A percentile compares a stretch with the other conserved stretches of the same genome.
Evolutionary conservation across 2,888 invertebrate genomes (phyloP).

Genomic region (Andrena fulva): DNA sequence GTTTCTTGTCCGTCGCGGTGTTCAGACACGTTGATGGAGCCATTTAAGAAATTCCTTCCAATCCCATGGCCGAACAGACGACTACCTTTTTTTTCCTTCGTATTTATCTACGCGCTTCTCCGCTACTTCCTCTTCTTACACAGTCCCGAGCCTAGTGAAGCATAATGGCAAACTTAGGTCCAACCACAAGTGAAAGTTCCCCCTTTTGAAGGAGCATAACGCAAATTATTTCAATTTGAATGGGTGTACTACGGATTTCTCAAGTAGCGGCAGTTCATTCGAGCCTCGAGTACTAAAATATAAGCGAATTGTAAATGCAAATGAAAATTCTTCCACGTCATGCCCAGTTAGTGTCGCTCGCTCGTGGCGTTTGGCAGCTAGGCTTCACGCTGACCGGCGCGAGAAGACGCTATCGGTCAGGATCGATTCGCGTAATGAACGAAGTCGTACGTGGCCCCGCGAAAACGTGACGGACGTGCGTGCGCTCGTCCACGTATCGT

Average conservation of each 20-base stretch:
- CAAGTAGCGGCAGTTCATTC: no score
- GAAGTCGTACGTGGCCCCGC: neutral
- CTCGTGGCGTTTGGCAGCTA: neutral
- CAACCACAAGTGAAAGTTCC: neutral
- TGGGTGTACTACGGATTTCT: no score
- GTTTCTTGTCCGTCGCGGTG: conserved; percentile 53
- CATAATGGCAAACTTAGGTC: neutral
- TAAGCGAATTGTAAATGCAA: no score
- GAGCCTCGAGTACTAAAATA: no score
- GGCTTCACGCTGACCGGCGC: neutral
- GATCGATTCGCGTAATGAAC: neutral
- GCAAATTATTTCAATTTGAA: no score
- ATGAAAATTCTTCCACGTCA: neutral
- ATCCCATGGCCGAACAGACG: neutral
- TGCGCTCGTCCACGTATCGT: conserved; percentile 45
- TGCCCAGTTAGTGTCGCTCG: neutral
- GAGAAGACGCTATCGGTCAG: neutral
- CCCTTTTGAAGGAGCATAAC: no score
- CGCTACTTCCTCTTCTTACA: neutral
- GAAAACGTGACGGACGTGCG: conserved; percentile 18
- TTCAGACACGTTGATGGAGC: conserved; percentile 35
- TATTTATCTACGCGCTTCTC: conserved; percentile 3
- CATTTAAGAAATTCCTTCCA: conserved; percentile 55
- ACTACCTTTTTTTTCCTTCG: neutral
- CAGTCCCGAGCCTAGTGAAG: neutral